phyloP scores from a whole-genome alignment of 2,797 vertebrate genomes.

The Bradypus variegatus region DNA sequence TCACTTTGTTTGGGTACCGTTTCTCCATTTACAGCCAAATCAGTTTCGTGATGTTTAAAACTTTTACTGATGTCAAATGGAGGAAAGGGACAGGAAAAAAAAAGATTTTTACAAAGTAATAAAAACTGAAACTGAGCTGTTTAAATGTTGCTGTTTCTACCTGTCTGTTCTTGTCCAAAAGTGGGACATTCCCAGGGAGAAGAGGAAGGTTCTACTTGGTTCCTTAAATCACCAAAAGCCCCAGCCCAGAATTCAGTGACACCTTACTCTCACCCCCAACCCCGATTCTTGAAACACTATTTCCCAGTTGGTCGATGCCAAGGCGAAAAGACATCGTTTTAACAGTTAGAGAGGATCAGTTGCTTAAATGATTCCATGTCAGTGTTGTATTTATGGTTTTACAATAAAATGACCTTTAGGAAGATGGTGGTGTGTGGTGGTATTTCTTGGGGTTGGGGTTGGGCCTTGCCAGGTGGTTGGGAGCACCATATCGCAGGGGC shows the following conservation, averaged over 20 bases:
- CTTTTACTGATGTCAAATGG: conserved; percentile 73
- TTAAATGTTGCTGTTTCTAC: conserved; percentile 77
- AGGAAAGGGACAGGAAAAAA: conserved; percentile 69
- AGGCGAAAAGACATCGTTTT: conserved; percentile 74
- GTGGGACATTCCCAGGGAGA: conserved; percentile 69
- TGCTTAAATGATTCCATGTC: conserved; percentile 78
- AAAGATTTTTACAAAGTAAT: conserved; percentile 58
- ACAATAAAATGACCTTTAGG: conserved; percentile 79
- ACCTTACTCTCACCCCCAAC: neutral
- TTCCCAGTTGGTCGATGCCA: conserved; percentile 74
- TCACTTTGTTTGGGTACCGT: conserved; percentile 57
- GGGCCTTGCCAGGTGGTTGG: fast-evolving
- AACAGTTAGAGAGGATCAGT: conserved; percentile 76
- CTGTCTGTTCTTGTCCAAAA: conserved; percentile 75
- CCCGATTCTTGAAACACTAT: conserved; percentile 70
- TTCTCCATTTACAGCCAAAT: conserved; percentile 71
- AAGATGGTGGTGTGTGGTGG: conserved; percentile 40
- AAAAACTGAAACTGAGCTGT: conserved; percentile 70
- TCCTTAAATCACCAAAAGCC: conserved; percentile 67
- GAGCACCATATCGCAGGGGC: neutral
- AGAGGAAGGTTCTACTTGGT: conserved; percentile 70
- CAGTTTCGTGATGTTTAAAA: conserved; percentile 73
- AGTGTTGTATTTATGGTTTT: conserved; percentile 83
- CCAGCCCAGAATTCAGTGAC: conserved; percentile 69
- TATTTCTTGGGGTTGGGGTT: conserved; percentile 29